These are phyloP conservation scores for Brachypterus glaber DNA, from an alignment of 2,888 invertebrate species.

Conservation along the genomic window DNA sequence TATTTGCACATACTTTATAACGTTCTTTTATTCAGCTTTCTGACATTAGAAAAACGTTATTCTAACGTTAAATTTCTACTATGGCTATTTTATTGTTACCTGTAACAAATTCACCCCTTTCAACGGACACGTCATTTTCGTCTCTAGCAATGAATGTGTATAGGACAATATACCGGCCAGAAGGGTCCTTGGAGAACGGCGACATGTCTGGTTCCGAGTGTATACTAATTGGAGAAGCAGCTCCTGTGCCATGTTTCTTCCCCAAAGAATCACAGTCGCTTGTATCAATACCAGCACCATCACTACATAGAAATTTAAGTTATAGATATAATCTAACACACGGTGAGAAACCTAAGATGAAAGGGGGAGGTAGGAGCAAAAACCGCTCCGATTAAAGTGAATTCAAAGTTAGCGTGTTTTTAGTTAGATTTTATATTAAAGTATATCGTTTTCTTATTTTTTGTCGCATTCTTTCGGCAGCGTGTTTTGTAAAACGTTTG, in stretches of 20 bases:
- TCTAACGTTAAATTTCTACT: not conserved
- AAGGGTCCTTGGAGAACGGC: slow-evolving; percentile 71
- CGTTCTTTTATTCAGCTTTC: no score
- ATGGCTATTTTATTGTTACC: slow-evolving; percentile 34
- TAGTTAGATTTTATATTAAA: no score
- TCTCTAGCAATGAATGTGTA: slow-evolving; percentile 89
- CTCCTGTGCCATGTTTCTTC: slow-evolving; percentile 43
- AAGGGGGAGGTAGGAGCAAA: no score
- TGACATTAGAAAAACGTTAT: no score
- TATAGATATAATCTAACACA: not conserved
- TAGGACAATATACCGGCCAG: slow-evolving; percentile 82
- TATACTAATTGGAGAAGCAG: slow-evolving; percentile 43
- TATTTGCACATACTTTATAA: not conserved
- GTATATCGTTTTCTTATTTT: no score
- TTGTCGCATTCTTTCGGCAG: no score
- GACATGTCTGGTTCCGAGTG: slow-evolving; percentile 53
- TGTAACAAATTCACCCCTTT: slow-evolving; percentile 91
- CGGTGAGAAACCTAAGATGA: no score
- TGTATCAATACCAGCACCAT: slow-evolving; percentile 42
- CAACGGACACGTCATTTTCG: slow-evolving; percentile 90
- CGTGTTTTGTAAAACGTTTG: not conserved
- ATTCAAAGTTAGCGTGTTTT: no score
- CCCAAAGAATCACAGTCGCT: slow-evolving; percentile 54
- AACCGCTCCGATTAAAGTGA: no score
- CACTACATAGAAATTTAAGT: slow-evolving; percentile 21